A percentile compares a stretch with the other conserved stretches of the same genome.
Evolutionary conservation across 2,888 invertebrate genomes (phyloP).

Genomic region (Podotricha telesiphe): DNA sequence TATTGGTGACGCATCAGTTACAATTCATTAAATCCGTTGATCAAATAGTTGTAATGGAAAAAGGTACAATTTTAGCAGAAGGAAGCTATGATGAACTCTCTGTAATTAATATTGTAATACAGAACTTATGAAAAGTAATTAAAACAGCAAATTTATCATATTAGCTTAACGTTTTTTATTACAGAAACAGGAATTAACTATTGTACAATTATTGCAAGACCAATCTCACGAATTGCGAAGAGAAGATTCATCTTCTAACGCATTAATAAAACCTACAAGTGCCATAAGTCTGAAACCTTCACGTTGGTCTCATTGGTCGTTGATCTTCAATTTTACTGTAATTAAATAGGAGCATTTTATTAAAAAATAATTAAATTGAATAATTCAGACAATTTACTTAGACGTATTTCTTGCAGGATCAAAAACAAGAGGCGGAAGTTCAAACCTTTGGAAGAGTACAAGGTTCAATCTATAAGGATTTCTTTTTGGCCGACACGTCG

Average conservation of each 20-base stretch:
- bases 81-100: constrained; percentile 68
- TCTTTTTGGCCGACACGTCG: constrained; percentile 65
- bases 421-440: constrained; percentile 66
- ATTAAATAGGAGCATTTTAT: constrained; percentile 23
- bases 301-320: constrained; percentile 59
- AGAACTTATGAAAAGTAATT: neutral
- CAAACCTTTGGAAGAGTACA: constrained; percentile 69
- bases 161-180: neutral
- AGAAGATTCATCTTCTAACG: constrained; percentile 48
- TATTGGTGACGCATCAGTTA: constrained; percentile 92
- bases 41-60: constrained; percentile 77
- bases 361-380: neutral
- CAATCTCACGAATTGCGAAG: constrained; percentile 66
- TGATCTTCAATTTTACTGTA: constrained; percentile 62
- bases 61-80: constrained; percentile 65
- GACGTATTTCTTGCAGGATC: constrained; percentile 58
- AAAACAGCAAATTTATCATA: neutral
- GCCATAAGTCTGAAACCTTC: constrained; percentile 62
- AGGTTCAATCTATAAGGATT: constrained; percentile 71
- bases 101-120: constrained; percentile 52
- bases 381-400: neutral
- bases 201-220: constrained; percentile 70
- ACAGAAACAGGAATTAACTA: constrained; percentile 64
- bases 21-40: constrained; percentile 89
- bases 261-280: constrained; percentile 55